Evolutionary conservation across 1,140 invertebrate genomes (phyloP).

Genomic region (Pseudomyrmex cubaensis): DNA sequence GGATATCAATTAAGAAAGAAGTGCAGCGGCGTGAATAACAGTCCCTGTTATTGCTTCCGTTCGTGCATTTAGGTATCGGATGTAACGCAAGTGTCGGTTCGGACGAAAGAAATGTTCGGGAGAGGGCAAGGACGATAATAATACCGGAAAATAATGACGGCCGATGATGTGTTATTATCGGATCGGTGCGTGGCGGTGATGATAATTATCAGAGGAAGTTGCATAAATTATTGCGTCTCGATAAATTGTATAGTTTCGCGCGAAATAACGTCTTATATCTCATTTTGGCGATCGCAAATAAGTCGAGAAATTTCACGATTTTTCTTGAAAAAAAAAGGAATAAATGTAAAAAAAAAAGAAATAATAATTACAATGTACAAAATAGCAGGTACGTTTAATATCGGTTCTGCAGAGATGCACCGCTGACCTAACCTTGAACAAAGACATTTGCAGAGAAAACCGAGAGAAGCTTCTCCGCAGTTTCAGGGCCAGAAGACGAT

Average conservation of each 20-base stretch:
- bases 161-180: conserved; percentile 46
- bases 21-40: neutral
- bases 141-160: conserved; percentile 27
- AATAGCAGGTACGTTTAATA: neutral
- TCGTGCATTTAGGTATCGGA: conserved; percentile 16
- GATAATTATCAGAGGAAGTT: conserved; percentile 34
- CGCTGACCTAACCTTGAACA: conserved; percentile 30
- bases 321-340: too few species aligned
- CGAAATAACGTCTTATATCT: conserved; percentile 2
- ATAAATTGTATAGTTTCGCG: conserved; percentile 2
- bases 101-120: neutral
- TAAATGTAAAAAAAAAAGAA: neutral
- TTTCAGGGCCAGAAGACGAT: conserved; percentile 55
- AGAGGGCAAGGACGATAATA: conserved; percentile 42
- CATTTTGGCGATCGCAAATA: neutral
- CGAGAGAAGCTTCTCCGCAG: conserved; percentile 40
- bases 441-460: conserved; percentile 42
- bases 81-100: neutral
- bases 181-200: conserved; percentile 7
- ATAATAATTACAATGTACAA: conserved; percentile 2
- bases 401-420: conserved; percentile 15
- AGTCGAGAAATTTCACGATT: neutral
- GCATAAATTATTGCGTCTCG: conserved; percentile 21
- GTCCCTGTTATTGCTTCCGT: neutral
- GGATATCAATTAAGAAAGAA: neutral